Percentiles rank a stretch among this genome's conserved stretches.
These are phyloP conservation scores for Lutraria lutraria DNA, from an alignment of 2,888 invertebrate species.

Conservation along the genomic window DNA sequence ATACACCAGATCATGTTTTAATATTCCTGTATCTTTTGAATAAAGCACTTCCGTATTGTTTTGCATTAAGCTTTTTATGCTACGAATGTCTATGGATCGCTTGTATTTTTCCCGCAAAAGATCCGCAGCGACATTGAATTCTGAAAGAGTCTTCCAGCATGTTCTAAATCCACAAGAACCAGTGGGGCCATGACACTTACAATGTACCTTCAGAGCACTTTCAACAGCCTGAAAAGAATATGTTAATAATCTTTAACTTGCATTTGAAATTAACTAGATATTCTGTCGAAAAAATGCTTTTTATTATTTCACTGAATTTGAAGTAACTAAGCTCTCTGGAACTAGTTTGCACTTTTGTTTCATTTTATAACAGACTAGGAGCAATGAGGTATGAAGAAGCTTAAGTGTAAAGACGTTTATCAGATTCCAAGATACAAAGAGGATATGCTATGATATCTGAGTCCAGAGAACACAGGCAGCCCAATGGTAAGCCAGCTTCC, in stretches of 20 bases:
- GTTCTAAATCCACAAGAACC: constrained; percentile 89
- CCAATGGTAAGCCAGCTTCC: too few relatives aligned
- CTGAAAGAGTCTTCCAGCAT: constrained; percentile 89
- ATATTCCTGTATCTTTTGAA: constrained; percentile 69
- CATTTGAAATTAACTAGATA: too few relatives aligned
- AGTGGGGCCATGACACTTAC: constrained; percentile 89
- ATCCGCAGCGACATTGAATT: constrained; percentile 88
- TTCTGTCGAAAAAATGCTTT: too few relatives aligned
- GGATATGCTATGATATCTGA: too few relatives aligned
- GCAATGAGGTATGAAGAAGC: too few relatives aligned
- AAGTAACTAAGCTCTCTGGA: too few relatives aligned
- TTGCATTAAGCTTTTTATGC: constrained; percentile 85
- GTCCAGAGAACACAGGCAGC: too few relatives aligned
- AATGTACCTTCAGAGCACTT: constrained; percentile 88
- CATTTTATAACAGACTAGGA: too few relatives aligned
- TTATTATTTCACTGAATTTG: not conserved
- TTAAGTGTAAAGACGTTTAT: too few relatives aligned
- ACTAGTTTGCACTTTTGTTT: too few relatives aligned
- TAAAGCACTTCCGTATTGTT: constrained; percentile 81
- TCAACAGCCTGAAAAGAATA: constrained; percentile 87
- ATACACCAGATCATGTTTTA: constrained; percentile 86
- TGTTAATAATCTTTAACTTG: too few relatives aligned
- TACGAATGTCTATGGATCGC: constrained; percentile 80
- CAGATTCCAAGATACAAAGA: too few relatives aligned
- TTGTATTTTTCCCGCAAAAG: constrained; percentile 88